Evolutionary conservation across 2,888 invertebrate genomes (phyloP).

Genomic region (Cremastinae sp.): DNA sequence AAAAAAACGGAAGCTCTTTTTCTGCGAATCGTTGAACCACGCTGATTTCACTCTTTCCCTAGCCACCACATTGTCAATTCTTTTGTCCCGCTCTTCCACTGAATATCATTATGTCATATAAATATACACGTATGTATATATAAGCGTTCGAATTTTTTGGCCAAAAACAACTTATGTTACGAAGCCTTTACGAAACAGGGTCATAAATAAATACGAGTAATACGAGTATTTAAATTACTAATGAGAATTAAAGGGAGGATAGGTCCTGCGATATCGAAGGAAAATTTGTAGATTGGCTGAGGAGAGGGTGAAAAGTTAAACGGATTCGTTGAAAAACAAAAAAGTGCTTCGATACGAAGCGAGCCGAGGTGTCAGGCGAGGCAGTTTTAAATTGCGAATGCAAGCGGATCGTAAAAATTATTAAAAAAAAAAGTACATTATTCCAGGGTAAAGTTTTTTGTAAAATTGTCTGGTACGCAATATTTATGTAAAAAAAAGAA

Average conservation of each 20-base stretch:
- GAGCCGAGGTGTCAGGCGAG: slow-evolving; percentile 47
- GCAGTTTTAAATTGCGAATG: slow-evolving; percentile 39
- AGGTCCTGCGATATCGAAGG: slow-evolving; percentile 20
- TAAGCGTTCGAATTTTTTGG: slow-evolving; percentile 66
- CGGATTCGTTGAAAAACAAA: neutral
- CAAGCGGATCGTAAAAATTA: slow-evolving; percentile 24
- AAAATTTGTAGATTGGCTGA: slow-evolving; percentile 36
- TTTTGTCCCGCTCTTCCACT: slow-evolving; percentile 52
- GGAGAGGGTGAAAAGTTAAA: neutral
- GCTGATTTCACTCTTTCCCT: slow-evolving; percentile 35
- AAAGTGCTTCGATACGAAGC: slow-evolving; percentile 2
- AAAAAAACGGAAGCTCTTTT: neutral
- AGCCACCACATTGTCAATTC: slow-evolving; percentile 38
- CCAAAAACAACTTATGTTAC: slow-evolving; percentile 74
- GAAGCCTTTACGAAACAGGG: slow-evolving; percentile 79
- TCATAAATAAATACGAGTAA: slow-evolving; percentile 77
- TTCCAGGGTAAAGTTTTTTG: slow-evolving; percentile 76
- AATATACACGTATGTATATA: slow-evolving; percentile 8
- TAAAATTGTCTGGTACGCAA: slow-evolving; percentile 76
- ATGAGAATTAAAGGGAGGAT: slow-evolving; percentile 48
- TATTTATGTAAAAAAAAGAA: slow-evolving; percentile 72
- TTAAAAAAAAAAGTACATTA: slow-evolving; percentile 70
- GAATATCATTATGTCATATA: neutral
- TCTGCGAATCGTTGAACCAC: slow-evolving; percentile 20
- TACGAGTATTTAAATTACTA: slow-evolving; percentile 76